phyloP scores from a whole-genome alignment of 2,888 invertebrate genomes.

The Halocaridina rubra region DNA sequence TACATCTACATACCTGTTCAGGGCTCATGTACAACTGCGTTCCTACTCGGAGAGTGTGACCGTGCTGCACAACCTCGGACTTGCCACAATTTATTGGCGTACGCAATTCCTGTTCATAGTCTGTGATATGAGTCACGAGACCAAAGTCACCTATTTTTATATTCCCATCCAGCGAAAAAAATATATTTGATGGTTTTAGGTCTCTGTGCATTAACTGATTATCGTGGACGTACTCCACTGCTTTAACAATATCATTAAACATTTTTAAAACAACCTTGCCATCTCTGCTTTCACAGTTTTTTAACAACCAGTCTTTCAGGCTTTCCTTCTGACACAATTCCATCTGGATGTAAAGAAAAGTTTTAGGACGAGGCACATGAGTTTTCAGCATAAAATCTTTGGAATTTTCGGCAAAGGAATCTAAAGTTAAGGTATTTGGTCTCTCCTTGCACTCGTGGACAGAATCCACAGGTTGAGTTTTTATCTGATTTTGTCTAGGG shows the following conservation, averaged over 20 bases:
- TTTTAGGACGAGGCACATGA: slow-evolving; percentile 66
- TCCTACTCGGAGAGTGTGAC: slow-evolving; percentile 76
- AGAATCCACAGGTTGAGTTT: too few relatives aligned
- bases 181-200: slow-evolving; percentile 93
- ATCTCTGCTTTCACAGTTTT: slow-evolving; percentile 65
- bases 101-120: slow-evolving; percentile 56
- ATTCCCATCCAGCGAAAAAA: slow-evolving; percentile 89
- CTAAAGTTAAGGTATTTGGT: too few relatives aligned
- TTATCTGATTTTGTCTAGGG: too few relatives aligned
- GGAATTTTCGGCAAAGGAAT: too few relatives aligned
- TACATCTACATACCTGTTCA: slow-evolving; percentile 90
- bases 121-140: slow-evolving; percentile 85
- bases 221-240: slow-evolving; percentile 94
- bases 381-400: too few relatives aligned
- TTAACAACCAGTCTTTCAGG: slow-evolving; percentile 86
- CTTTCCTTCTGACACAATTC: slow-evolving; percentile 91
- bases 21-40: slow-evolving; percentile 98
- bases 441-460: too few relatives aligned
- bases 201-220: slow-evolving; percentile 95
- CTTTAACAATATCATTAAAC: slow-evolving; percentile 91
- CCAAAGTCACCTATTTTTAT: slow-evolving; percentile 99
- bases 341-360: slow-evolving; percentile 97
- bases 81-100: not conserved
- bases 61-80: not conserved
- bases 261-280: slow-evolving; percentile 74